Conservation (phyloP, 2,888 invertebrate species). For the Pyrgus malvae region DNA sequence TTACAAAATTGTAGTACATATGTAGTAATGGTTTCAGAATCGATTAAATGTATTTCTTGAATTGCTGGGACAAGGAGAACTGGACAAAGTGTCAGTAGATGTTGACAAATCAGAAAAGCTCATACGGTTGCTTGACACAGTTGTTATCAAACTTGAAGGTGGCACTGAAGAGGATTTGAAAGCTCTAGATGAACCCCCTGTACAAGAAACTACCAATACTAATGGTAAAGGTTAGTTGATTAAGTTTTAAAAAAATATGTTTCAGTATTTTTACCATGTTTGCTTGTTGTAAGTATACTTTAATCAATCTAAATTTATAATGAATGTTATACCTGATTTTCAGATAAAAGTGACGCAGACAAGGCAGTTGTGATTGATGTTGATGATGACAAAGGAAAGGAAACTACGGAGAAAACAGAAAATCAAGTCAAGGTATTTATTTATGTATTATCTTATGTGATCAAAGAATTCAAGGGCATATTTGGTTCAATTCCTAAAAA, state of each 20-base stretch:
- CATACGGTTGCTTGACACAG: conserved; percentile 95
- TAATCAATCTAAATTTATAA: too few relatives aligned
- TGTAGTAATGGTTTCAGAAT: too few relatives aligned
- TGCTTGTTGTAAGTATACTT: too few relatives aligned
- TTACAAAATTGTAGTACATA: too few relatives aligned
- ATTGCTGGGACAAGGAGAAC: conserved; percentile 86
- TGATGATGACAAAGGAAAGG: conserved; percentile 60
- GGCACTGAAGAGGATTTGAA: conserved; percentile 94
- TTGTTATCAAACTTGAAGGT: conserved; percentile 97
- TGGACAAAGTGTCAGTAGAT: conserved; percentile 92
- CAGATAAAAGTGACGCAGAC: conserved; percentile 59
- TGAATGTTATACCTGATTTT: conserved; percentile 30
- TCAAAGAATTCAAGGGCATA: too few relatives aligned
- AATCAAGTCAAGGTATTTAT: conserved; percentile 59
- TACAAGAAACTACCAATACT: conserved; percentile 46
- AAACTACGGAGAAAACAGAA: conserved; percentile 63
- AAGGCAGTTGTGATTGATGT: conserved; percentile 73
- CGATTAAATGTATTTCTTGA: conserved; percentile 95
- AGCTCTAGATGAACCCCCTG: conserved; percentile 87
- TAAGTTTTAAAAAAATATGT: neutral
- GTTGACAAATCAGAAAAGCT: conserved; percentile 91
- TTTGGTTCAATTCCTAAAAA: too few relatives aligned
- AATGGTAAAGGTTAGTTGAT: conserved; percentile 50
- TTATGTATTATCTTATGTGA: conserved; percentile 15
- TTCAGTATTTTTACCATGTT: too few relatives aligned